Conservation (phyloP, 2,888 invertebrate genomes). For the Ophion obscuratus region DNA sequence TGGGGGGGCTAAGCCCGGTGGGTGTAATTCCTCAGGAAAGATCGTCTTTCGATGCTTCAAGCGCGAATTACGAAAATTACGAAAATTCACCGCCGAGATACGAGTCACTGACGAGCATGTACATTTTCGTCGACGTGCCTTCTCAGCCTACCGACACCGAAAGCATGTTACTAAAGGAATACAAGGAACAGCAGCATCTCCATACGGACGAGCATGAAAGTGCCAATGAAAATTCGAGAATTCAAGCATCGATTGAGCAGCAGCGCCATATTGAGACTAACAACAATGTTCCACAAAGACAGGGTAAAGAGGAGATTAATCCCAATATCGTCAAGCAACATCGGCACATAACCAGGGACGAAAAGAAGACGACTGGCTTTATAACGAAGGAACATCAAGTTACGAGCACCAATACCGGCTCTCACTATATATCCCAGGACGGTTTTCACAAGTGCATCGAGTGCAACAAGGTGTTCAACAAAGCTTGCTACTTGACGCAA, state of each 20-base stretch:
- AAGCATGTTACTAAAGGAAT: slow-evolving; percentile 73
- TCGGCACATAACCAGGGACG: slow-evolving; percentile 22
- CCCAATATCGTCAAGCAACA: slow-evolving; percentile 72
- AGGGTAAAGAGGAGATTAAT: slow-evolving; percentile 76
- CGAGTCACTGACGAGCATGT: slow-evolving; percentile 73
- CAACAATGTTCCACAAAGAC: slow-evolving; percentile 75
- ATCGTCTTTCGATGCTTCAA: slow-evolving; percentile 80
- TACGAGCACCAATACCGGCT: slow-evolving; percentile 75
- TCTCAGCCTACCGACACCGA: slow-evolving; percentile 70
- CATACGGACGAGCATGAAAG: slow-evolving; percentile 42
- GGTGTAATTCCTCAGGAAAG: slow-evolving; percentile 85
- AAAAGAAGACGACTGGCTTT: slow-evolving; percentile 57
- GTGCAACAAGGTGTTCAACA: slow-evolving; percentile 94
- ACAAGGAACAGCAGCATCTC: slow-evolving; percentile 65
- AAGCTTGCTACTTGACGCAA: slow-evolving; percentile 94
- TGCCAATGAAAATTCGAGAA: slow-evolving; percentile 40
- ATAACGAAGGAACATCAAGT: slow-evolving; percentile 77
- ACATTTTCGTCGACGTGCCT: slow-evolving; percentile 60
- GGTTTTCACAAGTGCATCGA: slow-evolving; percentile 89
- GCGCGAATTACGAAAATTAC: slow-evolving; percentile 73
- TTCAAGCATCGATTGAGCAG: slow-evolving; percentile 43
- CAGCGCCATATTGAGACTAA: slow-evolving; percentile 74
- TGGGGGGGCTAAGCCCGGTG: slow-evolving; percentile 90
- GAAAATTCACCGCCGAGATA: slow-evolving; percentile 75
- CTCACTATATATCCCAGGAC: slow-evolving; percentile 77